Conservation (phyloP, 2,113 vertebrate genomes). For the Dinomys branickii region DNA sequence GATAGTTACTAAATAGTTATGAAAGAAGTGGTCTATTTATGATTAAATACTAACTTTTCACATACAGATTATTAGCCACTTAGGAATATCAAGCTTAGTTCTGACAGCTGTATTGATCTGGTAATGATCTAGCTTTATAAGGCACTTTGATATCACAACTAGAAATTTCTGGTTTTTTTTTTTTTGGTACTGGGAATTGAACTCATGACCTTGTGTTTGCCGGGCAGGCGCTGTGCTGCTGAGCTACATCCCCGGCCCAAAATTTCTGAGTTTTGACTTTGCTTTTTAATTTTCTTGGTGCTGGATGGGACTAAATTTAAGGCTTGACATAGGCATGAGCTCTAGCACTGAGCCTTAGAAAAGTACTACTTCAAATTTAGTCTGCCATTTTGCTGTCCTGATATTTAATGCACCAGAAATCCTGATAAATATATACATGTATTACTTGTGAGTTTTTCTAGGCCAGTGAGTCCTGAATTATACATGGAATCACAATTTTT, state of each 20-base stretch:
- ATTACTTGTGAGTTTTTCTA: background rate
- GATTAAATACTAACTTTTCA: conserved; percentile 54
- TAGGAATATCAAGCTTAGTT: conserved; percentile 38
- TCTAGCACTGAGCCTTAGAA: background rate
- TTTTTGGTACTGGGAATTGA: background rate
- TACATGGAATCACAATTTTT: background rate
- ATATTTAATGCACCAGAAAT: background rate
- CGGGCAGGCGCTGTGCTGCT: too few species aligned
- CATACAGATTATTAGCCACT: conserved; percentile 57
- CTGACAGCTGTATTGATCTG: conserved; percentile 50
- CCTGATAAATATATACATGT: background rate
- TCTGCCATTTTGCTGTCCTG: background rate
- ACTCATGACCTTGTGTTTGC: too few species aligned
- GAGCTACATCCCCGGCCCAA: too few species aligned
- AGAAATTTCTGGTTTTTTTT: background rate
- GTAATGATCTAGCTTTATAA: background rate
- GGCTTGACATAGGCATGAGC: background rate
- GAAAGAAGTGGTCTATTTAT: background rate
- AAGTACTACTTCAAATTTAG: conserved; percentile 3
- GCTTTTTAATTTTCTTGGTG: too few species aligned
- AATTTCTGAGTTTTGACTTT: background rate
- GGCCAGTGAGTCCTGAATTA: background rate
- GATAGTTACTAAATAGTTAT: background rate
- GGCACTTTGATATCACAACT: background rate
- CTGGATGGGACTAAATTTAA: background rate